Base-by-base conservation (phyloP, 2,888 invertebrate genomes). In the Nomada fucata region DNA sequence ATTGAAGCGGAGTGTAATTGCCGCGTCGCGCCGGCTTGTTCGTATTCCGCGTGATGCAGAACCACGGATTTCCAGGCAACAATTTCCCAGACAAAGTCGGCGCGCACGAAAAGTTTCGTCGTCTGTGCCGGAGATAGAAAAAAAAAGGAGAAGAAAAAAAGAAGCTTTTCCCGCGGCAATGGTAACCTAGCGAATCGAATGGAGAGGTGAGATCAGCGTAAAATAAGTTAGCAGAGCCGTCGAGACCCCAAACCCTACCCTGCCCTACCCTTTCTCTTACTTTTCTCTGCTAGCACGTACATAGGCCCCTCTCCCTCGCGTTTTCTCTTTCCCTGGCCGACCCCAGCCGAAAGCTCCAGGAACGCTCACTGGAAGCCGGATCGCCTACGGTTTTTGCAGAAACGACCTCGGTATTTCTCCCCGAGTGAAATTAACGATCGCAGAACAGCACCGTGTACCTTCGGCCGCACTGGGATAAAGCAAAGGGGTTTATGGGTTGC, bases 371-470 rank as follows among this genome's bases (percentile, higher is more conserved):
- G 85, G 87, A 89, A 86, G 89, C 88, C 88, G 86, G 87, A 90
- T 90, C 89, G 88, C 75, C 84, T 84, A 86, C 80, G 84, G 85
- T 91, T 90, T 88, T 89, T 86, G 85, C 77, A 88, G 90, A 83
- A 90, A 91, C 90, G 89, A 90, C 89, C 90, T 86, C 90, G 90
- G 90, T 90, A 90, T 91, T 91, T 91, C 90, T 91, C 89, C 84
- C 85, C 87, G 86, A 91, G 90, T 89, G 89, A 91, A 90, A 91
- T 90, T 91, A 91, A 91, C 90, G 91, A 90, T 91, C 90, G 88
- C 85, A 67, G 89, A 88, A 90, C 87, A 85, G 80, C 81, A 80
- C 68, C 76, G 88, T 86, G 85, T 89, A 91, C 91, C 88, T 90
- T 90, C 85, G 88, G 84, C 76, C 83, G 76, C 80, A 77, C 75